Base-by-base conservation (phyloP, 2,888 invertebrate genomes). In the Pomacea canaliculata region DNA sequence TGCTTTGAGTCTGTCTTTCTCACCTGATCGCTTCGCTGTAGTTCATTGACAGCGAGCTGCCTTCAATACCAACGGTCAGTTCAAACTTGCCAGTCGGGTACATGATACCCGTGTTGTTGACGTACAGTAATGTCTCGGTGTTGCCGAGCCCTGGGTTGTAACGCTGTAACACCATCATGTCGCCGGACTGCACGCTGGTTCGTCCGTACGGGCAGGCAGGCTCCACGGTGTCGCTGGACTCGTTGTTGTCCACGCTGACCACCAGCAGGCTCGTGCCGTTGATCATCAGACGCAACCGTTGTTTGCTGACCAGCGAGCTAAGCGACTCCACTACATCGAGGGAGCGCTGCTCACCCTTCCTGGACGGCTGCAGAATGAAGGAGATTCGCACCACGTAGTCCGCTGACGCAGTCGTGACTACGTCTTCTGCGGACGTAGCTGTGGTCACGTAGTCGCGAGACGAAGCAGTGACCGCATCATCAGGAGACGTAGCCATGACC, bases 61-160 rank as follows among this genome's bases (percentile, higher is more conserved):
- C 86, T 10, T 81, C 79, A 1, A 87, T 76, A 48, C 79, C 79
- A 0, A 87, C 70, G 0, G 83, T 86, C 19, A 87, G 72, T 71
- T 88, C 87, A 76, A 83, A 88, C 74, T 83, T 78, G 0, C 85
- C 85, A 0, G 83, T 82, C 5, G 67, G 77, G 70, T 75, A n/a
- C 37, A 70, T 71, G 7, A 66, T 60, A n/a, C 76, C 70, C 0
- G 79, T 79, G 18, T 67, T 76, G 63, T 79, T 73, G 18, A 76
- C 73, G 60, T 71, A 74, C 71, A 79, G 23, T 37, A 79, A 7
- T 0, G 67, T 73, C 8, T 19, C 23, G 48, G 70, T 70, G 59
- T 1, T 2, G 27, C 68, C 37, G 4, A 12, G n/a, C 37, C 12
- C 68, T 12, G 68, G 7, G 68, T 68, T 27, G 48, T 27, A 19